Evolutionary conservation across 2,113 vertebrate species (phyloP), one percentile per base, ranked within the genome.

Genomic region (Ochotona curzoniae): DNA sequence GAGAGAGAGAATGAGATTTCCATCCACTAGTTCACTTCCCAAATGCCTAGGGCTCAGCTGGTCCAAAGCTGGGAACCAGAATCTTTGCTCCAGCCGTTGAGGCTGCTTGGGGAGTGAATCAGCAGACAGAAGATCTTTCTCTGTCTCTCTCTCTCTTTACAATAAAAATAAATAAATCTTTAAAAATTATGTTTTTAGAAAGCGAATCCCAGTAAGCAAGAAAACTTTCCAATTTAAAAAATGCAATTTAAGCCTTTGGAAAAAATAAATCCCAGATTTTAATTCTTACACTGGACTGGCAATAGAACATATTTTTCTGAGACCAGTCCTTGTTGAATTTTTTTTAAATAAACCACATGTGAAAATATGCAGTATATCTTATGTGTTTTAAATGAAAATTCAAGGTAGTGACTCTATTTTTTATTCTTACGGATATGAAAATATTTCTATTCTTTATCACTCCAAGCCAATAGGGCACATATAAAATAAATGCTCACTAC

Each of bases 181-280:
- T 44, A 44, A 44, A 44, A 44, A 44, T 44, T 44, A 21, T 89
- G 61, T 84, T 91, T 92, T 91, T 47, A 82, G 49, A 74, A 92
- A 92, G 66, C 83, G 30, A 93, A 95, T 92, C 92, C 30, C 35
- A 89, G 93, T 94, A 89, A 74, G 4, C 26, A 91, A 82, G 18
- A 87, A 82, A 91, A 60, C 18, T n/a, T 92, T 87, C 92, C 38
- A 79, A n/a, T 66, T 26, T 87, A 63, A 51, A 51, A 96, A 97
- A 92, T 14, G 54, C 12, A 78, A 83, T 75, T 84, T 85, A 92
- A 57, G 57, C 57, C 10, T 74, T 96, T 93, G 70, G 73, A 7
- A 87, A 84, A 73, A 71, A 44, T n/a, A 49, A 94, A 96, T 90
- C 18, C 47, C 28, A 89, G 14, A 67, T 38, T 93, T 15, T 92